Percentiles rank a stretch among this genome's conserved stretches.
These are phyloP conservation scores for Cottus gobio DNA, from an alignment of 2,113 vertebrate species.

Conservation along the genomic window DNA sequence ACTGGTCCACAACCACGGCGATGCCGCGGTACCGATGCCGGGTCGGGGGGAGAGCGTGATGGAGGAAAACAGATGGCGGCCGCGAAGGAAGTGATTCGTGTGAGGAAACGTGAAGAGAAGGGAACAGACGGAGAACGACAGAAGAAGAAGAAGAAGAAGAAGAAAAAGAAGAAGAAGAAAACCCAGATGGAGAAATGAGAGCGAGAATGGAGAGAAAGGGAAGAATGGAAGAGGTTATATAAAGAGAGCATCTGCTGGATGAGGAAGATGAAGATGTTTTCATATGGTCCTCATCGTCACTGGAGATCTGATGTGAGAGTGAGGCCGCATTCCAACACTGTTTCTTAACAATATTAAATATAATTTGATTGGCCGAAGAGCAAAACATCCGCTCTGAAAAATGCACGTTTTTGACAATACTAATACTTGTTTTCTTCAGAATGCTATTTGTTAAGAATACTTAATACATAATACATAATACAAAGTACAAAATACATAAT, in stretches of 20 bases:
- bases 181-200: conserved; percentile 47
- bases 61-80: conserved; percentile 54
- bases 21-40: too few relatives aligned
- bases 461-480: too few relatives aligned
- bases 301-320: too few relatives aligned
- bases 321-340: too few relatives aligned
- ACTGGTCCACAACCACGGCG: too few relatives aligned
- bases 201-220: conserved; percentile 3
- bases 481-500: too few relatives aligned
- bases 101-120: conserved; percentile 60
- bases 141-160: neutral
- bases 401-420: too few relatives aligned
- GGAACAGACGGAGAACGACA: conserved; percentile 35
- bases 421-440: too few relatives aligned
- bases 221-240: conserved; percentile 45
- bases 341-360: neutral
- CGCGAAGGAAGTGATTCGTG: conserved; percentile 23
- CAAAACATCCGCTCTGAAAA: too few relatives aligned
- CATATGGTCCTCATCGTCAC: neutral
- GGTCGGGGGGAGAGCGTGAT: neutral
- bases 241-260: conserved; percentile 49
- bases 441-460: too few relatives aligned
- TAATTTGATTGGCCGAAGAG: too few relatives aligned
- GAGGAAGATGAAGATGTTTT: conserved; percentile 29
- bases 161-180: conserved; percentile 1